A percentile compares a stretch with the other conserved stretches of the same genome.
These are phyloP conservation scores for Galerucella pusilla DNA, from an alignment of 2,888 invertebrate genomes.

Conservation along the genomic window DNA sequence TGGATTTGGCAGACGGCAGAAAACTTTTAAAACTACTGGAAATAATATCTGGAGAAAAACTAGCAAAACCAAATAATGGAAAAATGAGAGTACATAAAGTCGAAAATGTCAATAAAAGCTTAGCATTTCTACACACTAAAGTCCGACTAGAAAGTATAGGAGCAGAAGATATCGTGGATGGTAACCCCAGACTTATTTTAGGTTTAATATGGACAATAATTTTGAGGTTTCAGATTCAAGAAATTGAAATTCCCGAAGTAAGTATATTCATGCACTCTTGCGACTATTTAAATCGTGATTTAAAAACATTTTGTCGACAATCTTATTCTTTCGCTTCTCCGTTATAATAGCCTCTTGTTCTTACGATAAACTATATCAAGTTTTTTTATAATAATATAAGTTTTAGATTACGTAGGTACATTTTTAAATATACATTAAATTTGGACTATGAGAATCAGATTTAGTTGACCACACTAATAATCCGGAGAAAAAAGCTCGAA, in stretches of 20 bases:
- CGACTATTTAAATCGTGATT: not conserved
- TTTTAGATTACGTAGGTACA: too few relatives aligned
- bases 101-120: constrained; percentile 97
- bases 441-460: too few relatives aligned
- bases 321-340: not conserved
- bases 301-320: not conserved
- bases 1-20: constrained; percentile 94
- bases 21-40: constrained; percentile 93
- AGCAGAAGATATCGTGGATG: constrained; percentile 98
- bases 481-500: too few relatives aligned
- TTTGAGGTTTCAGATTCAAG: constrained; percentile 98
- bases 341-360: not conserved
- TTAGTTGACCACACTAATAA: too few relatives aligned
- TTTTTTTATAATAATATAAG: too few relatives aligned
- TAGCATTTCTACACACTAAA: constrained; percentile 96
- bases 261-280: constrained; percentile 60
- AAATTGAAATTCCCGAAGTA: constrained; percentile 96
- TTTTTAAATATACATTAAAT: too few relatives aligned
- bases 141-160: constrained; percentile 97
- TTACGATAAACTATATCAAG: too few relatives aligned
- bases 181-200: constrained; percentile 95
- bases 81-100: constrained; percentile 98
- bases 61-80: constrained; percentile 96
- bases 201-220: constrained; percentile 99
- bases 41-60: constrained; percentile 97